These are phyloP conservation scores for Panagrolaimus sp. DNA, from an alignment of 1,140 invertebrate species.

Conservation along the genomic window DNA sequence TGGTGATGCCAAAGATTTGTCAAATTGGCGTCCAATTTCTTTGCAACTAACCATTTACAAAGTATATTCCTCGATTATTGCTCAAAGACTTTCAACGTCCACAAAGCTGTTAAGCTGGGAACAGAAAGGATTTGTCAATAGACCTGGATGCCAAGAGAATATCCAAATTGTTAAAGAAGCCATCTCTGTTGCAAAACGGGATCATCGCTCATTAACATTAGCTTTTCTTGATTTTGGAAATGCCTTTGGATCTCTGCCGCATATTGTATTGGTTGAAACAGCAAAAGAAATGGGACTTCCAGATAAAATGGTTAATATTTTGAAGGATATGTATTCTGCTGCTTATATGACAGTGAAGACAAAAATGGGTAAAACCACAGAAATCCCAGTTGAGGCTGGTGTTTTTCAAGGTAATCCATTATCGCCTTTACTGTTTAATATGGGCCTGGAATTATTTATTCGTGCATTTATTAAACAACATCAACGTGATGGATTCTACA, in stretches of 20 bases:
- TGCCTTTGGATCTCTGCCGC: constrained; percentile 15
- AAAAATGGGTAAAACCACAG: neutral
- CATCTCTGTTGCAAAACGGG: neutral
- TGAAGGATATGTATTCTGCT: neutral
- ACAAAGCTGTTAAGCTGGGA: constrained; percentile 9
- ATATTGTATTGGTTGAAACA: neutral
- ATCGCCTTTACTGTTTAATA: neutral
- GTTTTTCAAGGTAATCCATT: constrained; percentile 1
- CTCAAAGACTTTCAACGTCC: neutral
- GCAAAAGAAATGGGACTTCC: constrained; percentile 1
- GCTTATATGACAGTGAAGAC: neutral
- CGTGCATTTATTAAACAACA: neutral
- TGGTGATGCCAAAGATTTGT: neutral
- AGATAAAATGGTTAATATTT: neutral
- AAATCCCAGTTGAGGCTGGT: neutral
- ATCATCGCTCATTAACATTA: neutral
- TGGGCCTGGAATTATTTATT: neutral
- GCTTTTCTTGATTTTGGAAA: constrained; percentile 11
- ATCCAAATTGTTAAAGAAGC: constrained; percentile 11
- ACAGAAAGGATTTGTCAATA: constrained; percentile 3
- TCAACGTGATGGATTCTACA: neutral
- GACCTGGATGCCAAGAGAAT: constrained; percentile 11
- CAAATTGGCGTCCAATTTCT: constrained; percentile 18
- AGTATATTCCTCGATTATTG: constrained; percentile 6
- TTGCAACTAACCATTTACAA: constrained; percentile 12